Base-by-base conservation (phyloP, 2,888 invertebrate genomes). In the Liopterus haemorrhoidalis region DNA sequence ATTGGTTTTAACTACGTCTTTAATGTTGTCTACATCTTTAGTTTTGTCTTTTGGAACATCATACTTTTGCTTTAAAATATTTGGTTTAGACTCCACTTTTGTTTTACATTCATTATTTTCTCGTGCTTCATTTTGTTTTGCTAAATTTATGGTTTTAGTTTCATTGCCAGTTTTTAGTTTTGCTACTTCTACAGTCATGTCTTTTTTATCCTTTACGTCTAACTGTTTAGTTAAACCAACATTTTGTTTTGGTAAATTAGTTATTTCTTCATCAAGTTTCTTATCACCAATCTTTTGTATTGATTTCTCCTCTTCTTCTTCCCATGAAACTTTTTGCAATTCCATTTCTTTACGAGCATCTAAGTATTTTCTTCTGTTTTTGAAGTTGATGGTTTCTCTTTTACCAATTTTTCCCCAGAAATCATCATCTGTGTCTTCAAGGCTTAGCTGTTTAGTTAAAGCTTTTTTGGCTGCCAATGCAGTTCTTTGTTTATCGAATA, bases 381-480 rank as follows among this genome's bases (percentile, higher is more conserved):
- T 65, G 59, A 77, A 71, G 57, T 79, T 77, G 28, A 79, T 65
- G n/a, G 79, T 78, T 65, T 81, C 81, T 48, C 81, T 67, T 53
- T 76, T 73, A 3, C 77, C 81, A 49, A 81, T 78, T 65, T 72
- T 73, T 18, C 74, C 72, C 81, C 81, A 81, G 66, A 81, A 81
- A 59, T 81, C 78, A 8, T 70, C 70, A 2, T 71, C 72, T 40
- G 45, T 32, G 16, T 55, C 56, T 24, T 57, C 54, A 5, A 37
- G 14, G 20, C 15, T 27, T n/a, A 38, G 19, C 28, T 47, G 42
- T 39, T 38, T 42, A 5, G 15, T 14, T 9, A 14, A 3, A 11
- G 41, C 22, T 46, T 37, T 20, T 18, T 21, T 36, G 11, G 30
- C 11, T 28, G 33, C 14, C 6, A 22, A 21, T 12, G 5, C 20